Conservation (phyloP, 2,888 invertebrate species). For the Eristalis tenax region DNA sequence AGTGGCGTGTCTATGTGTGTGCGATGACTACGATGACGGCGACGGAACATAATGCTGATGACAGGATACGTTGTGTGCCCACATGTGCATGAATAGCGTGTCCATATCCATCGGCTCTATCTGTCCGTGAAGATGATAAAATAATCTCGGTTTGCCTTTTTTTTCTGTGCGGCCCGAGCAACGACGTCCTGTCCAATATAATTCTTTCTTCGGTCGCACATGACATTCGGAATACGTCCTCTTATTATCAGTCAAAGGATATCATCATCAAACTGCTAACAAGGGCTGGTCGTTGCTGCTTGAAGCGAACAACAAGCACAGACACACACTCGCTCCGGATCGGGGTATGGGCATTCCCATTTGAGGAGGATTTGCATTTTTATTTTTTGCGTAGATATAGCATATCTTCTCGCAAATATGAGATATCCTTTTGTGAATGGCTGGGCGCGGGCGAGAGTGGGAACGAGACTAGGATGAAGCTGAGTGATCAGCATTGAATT, state of each 20-base stretch:
- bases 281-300: slow-evolving; percentile 4
- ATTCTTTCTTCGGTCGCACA: slow-evolving; percentile 40
- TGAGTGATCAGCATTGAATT: slow-evolving; percentile 68
- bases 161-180: background rate
- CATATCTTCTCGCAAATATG: slow-evolving; percentile 36
- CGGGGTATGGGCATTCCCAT: slow-evolving; percentile 27
- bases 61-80: slow-evolving; percentile 46
- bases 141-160: slow-evolving; percentile 47
- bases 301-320: slow-evolving; percentile 13
- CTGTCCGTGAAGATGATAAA: slow-evolving; percentile 63
- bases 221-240: slow-evolving; percentile 54
- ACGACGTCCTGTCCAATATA: slow-evolving; percentile 54
- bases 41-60: slow-evolving; percentile 47
- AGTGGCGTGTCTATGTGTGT: background rate
- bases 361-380: slow-evolving; percentile 55
- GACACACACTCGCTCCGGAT: too few species aligned
- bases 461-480: slow-evolving; percentile 31
- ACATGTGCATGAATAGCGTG: slow-evolving; percentile 6
- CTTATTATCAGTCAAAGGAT: slow-evolving; percentile 69
- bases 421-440: slow-evolving; percentile 57
- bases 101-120: slow-evolving; percentile 31
- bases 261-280: slow-evolving; percentile 58
- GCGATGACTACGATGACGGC: slow-evolving; percentile 1
- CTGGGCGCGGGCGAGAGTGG: background rate
- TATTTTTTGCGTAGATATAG: slow-evolving; percentile 27